A percentile compares a stretch with the other conserved stretches of the same genome.
phyloP scores from a whole-genome alignment of 2,113 vertebrate genomes.

The Amphilophus citrinellus region DNA sequence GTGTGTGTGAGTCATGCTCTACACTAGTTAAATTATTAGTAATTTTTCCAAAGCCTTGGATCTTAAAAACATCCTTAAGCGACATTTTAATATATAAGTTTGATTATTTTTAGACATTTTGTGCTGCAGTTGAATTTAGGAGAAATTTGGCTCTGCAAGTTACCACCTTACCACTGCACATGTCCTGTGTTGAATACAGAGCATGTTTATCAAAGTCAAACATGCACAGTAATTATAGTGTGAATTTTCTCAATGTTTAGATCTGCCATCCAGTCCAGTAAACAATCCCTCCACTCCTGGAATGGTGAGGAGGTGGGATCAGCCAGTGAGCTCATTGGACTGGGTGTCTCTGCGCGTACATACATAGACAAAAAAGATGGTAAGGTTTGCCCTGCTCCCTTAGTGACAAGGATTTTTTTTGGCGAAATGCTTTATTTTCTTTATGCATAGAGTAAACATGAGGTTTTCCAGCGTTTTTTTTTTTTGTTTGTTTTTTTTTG shows the following conservation, averaged over 20 bases:
- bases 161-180: neutral
- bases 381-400: constrained; percentile 44
- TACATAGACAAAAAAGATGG: constrained; percentile 85
- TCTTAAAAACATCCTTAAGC: neutral
- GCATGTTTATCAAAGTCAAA: neutral
- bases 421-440: neutral
- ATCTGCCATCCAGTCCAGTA: constrained; percentile 70
- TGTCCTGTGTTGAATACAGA: neutral
- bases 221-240: neutral
- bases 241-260: constrained; percentile 42
- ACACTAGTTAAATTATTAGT: neutral
- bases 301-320: constrained; percentile 84
- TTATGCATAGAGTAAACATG: neutral
- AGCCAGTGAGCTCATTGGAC: constrained; percentile 86
- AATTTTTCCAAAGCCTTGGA: neutral
- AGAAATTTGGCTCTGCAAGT: neutral
- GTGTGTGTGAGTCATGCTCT: neutral
- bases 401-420: neutral
- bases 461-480: neutral
- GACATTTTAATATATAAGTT: neutral
- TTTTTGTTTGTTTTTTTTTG: neutral
- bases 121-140: neutral
- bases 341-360: constrained; percentile 88
- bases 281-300: constrained; percentile 78
- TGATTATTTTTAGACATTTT: neutral